Evolutionary conservation across 2,797 vertebrate genomes (phyloP), one percentile per base, ranked within the genome.

Genomic region (Pogonophryne albipinna): DNA sequence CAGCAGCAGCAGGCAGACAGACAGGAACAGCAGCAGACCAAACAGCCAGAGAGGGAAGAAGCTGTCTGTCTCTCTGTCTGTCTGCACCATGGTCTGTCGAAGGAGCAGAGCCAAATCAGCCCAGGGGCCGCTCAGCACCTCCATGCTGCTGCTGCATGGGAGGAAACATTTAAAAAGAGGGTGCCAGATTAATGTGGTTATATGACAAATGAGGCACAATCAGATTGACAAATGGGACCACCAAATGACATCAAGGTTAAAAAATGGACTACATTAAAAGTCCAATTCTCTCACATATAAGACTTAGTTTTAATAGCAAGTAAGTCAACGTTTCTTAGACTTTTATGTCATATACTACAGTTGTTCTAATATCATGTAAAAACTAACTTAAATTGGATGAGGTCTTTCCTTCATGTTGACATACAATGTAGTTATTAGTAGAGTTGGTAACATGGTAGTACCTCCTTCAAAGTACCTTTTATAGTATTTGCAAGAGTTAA

Each of bases 1-100:
- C 65, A 92, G 79, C 77, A 94, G 79, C 57, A 94, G 79, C 42
- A 91, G 38, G 66, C 74, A 83, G 55, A 93, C 88, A 0, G 86
- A 68, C 76, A 92, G 50, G 61, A 94, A 94, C 13, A 92, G 69
- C 75, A 85, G 68, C 76, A 89, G 66, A 50, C 65, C 61, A 0
- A 88, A 63, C 52, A 92, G 55, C 78, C 85, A 89, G 31, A 87
- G 38, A 69, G 58, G 72, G 16, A 80, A 51, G 45, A 67, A 74
- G 70, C 70, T 16, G 76, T 49, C 79, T 0, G 65, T 50, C 50
- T 79, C 45, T 27, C 44, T 1, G 49, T 71, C 75, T 4, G 76
- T 57, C 62, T 77, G 72, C 0, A 0, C 2, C 58, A 86, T 0
- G 27, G 63, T 68, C 42, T 86, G 74, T 65, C 80, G 78, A 23